Evolutionary conservation across 2,888 invertebrate species (phyloP).

Genomic region (Petrolisthes manimaculis): DNA sequence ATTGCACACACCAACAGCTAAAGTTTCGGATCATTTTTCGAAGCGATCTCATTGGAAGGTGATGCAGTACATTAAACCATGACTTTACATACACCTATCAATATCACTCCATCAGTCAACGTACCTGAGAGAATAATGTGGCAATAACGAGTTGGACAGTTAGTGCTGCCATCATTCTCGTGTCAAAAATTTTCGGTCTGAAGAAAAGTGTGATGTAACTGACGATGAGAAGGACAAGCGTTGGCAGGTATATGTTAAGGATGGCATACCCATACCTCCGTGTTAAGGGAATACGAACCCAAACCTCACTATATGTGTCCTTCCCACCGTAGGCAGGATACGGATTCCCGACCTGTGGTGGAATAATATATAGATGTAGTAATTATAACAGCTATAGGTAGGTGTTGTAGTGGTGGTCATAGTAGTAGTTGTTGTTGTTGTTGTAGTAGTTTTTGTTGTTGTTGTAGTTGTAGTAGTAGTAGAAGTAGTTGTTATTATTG

Average conservation of each 20-base stretch:
- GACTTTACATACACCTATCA: no score
- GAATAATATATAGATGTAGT: not conserved
- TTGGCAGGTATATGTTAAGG: constrained; percentile 63
- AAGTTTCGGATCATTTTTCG: no score
- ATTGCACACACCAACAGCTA: no score
- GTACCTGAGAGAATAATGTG: constrained; percentile 63
- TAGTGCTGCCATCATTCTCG: constrained; percentile 61
- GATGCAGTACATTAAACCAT: no score
- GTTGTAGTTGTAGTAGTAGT: no score
- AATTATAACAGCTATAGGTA: not conserved
- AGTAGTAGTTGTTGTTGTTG: no score
- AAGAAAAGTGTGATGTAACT: constrained; percentile 64
- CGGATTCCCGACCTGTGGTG: constrained; percentile 29
- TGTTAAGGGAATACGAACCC: constrained; percentile 33
- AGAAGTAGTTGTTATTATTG: no score
- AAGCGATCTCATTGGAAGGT: no score
- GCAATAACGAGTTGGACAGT: constrained; percentile 63
- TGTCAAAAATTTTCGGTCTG: constrained; percentile 55
- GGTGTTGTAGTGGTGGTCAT: no score
- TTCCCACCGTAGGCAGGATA: not conserved
- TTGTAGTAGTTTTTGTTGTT: no score
- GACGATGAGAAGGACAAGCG: constrained; percentile 55
- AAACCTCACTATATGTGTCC: constrained; percentile 38
- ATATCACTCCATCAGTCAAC: not conserved
- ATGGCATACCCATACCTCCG: constrained; percentile 59